phyloP scores from a whole-genome alignment of 2,113 vertebrate species.

The Emydocephalus ijimae region DNA sequence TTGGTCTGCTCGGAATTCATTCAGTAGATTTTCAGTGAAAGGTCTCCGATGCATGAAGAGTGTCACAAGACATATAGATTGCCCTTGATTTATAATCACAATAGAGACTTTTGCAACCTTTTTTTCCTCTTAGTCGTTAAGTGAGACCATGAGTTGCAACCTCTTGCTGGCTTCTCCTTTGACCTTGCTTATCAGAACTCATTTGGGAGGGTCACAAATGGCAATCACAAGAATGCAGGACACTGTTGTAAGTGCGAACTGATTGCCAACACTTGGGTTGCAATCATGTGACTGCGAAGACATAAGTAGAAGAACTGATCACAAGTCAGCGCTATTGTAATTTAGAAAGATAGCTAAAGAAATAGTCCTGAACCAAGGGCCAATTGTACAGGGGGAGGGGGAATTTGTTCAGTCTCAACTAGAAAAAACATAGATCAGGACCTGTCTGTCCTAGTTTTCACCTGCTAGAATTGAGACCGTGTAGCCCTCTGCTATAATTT shows the following conservation, averaged over 20 bases:
- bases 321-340: background rate
- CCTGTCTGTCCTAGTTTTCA: background rate
- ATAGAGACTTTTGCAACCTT: background rate
- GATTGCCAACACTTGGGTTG: background rate
- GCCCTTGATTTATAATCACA: background rate
- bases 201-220: background rate
- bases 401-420: background rate
- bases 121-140: fast-evolving
- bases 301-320: background rate
- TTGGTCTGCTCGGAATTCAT: background rate
- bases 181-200: background rate
- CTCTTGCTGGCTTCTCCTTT: background rate
- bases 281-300: background rate
- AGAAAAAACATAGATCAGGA: background rate
- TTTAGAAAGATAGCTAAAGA: background rate
- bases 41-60: background rate
- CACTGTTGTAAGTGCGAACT: background rate
- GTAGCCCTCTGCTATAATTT: background rate
- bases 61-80: background rate
- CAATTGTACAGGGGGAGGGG: background rate
- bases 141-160: background rate
- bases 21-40: background rate
- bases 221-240: background rate
- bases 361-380: background rate
- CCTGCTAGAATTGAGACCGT: background rate